These are phyloP conservation scores for Potamarius usumacintae DNA, from an alignment of 2,113 vertebrate species.

Conservation along the genomic window DNA sequence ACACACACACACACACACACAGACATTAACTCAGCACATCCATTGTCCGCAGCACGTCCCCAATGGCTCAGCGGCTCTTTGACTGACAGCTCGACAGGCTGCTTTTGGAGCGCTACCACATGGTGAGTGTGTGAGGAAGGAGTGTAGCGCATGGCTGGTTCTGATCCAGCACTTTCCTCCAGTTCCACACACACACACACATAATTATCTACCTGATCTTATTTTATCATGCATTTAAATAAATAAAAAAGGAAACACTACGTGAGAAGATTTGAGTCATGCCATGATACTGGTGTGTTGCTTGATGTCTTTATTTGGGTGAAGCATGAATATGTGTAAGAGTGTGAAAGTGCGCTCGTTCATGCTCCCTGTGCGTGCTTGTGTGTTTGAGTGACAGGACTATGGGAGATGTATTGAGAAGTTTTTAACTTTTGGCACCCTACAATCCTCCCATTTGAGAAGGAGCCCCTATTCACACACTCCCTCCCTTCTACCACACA, in stretches of 20 bases:
- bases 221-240: background rate
- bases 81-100: slow-evolving; percentile 70
- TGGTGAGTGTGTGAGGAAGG: slow-evolving; percentile 67
- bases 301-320: slow-evolving; percentile 48
- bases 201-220: background rate
- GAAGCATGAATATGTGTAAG: slow-evolving; percentile 14
- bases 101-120: slow-evolving; percentile 67
- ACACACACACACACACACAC: slow-evolving; percentile 58
- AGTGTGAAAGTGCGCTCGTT: slow-evolving; percentile 28
- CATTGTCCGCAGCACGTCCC: slow-evolving; percentile 68
- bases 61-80: slow-evolving; percentile 67
- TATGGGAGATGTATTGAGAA: slow-evolving; percentile 52
- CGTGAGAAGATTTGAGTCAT: background rate
- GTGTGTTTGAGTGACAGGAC: slow-evolving; percentile 45
- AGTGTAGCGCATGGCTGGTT: slow-evolving; percentile 57
- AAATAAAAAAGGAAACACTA: background rate
- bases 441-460: slow-evolving; percentile 46
- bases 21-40: slow-evolving; percentile 70
- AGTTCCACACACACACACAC: background rate
- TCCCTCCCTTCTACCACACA: slow-evolving; percentile 23
- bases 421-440: slow-evolving; percentile 54
- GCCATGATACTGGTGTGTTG: background rate
- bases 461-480: slow-evolving; percentile 47
- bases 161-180: slow-evolving; percentile 45
- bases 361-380: slow-evolving; percentile 31